Base-by-base conservation (phyloP, 1,140 invertebrate species). In the Drosophila nigromelanica region DNA sequence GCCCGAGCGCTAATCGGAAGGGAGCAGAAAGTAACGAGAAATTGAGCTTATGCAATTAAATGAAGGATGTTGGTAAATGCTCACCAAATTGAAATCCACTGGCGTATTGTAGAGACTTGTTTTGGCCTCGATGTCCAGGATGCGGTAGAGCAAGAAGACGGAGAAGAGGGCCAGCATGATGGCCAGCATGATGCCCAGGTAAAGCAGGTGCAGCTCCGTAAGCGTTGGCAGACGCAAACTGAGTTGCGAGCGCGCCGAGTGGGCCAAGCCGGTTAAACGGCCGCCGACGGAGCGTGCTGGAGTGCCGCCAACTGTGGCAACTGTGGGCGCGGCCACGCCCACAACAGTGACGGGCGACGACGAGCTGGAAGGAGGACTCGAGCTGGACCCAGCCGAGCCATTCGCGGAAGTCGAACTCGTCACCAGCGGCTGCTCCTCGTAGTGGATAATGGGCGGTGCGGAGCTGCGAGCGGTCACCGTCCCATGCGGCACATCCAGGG, bases 71-170 rank as follows among this genome's bases (percentile, higher is more conserved):
- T 4, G 1, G n/a, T 7, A 21, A 2, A 7, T n/a, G n/a, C 81
- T 62, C 72, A 90, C 89, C 81, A 69, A 69, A 62, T 78, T 83
- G 47, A 90, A 86, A 50, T 86, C 79, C 11, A 79, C 60, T 43
- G 85, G 75, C 4, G 76, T 70, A 6, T 71, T 72, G 50, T 82
- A 82, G 8, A 71, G 50, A 55, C 55, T 81, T 5, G 83, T 76
- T 69, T 87, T 89, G 33, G 78, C 85, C 66, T 90, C 80, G 51
- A 89, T 86, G 50, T 90, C 80, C 14, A 90, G 55, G 52, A 90
- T 82, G 59, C 85, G 73, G 76, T 86, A 85, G 21, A 91, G 74
- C 70, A 91, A 63, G 43, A 90, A 91, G 71, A 76, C 77, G 30
- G 89, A 85, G 42, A 91, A 82, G n/a, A 91, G 30, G 43, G 89